A percentile compares a stretch with the other conserved stretches of the same genome.
These are phyloP conservation scores for Osmoderma eremita DNA, from an alignment of 2,888 invertebrate species.

Conservation along the genomic window DNA sequence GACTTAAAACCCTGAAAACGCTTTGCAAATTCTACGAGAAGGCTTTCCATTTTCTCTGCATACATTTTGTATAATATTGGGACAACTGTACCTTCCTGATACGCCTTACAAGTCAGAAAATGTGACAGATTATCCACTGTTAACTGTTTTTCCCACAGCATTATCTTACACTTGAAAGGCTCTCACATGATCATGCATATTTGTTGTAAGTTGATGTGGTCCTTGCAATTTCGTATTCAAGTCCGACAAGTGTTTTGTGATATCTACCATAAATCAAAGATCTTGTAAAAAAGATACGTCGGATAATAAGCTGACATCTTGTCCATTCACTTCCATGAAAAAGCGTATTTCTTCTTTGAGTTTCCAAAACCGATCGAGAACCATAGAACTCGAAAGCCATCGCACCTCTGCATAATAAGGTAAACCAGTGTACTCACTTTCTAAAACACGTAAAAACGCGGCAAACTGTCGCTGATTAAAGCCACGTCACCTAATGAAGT, in stretches of 20 bases:
- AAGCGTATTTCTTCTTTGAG: not conserved
- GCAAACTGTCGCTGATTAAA: constrained; percentile 9
- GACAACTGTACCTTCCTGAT: constrained; percentile 10
- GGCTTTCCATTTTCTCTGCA: constrained; percentile 31
- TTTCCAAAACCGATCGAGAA: too few relatives aligned
- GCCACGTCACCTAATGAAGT: constrained; percentile 10
- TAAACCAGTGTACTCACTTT: too few relatives aligned
- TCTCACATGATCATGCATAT: constrained; percentile 8
- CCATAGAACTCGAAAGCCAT: not conserved
- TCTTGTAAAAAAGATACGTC: not conserved
- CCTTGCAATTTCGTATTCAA: constrained; percentile 15
- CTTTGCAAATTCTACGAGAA: too few relatives aligned
- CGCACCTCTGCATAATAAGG: constrained; percentile 5
- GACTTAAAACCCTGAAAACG: constrained; percentile 1
- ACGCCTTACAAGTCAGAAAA: constrained; percentile 25
- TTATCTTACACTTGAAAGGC: constrained; percentile 18
- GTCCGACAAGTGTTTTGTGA: constrained; percentile 13
- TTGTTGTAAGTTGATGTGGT: constrained; percentile 10
- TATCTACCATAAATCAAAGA: not conserved
- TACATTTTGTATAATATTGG: constrained; percentile 39
- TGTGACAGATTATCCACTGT: constrained; percentile 23
- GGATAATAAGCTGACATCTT: too few relatives aligned
- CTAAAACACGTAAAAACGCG: not conserved
- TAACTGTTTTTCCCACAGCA: constrained; percentile 25
- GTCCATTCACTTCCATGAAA: constrained; percentile 6